Base-by-base conservation (phyloP, 2,113 vertebrate species). In the Antennarius striatus region DNA sequence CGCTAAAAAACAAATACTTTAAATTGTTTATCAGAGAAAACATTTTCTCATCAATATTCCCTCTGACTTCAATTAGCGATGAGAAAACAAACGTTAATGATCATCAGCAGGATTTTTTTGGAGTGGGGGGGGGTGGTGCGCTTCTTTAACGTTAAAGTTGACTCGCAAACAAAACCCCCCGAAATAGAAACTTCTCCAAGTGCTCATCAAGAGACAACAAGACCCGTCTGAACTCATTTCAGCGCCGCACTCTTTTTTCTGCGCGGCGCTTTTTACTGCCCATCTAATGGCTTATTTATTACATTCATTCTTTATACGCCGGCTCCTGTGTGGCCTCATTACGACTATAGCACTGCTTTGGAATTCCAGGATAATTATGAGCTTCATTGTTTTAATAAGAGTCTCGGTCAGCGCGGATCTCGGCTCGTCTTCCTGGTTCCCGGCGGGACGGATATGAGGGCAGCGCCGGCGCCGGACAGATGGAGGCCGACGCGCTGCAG, bases 341-440 rank as follows among this genome's bases (percentile, higher is more conserved):
- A 93, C 80, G 73, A 80, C 86, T 81, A 49, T 42, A 87, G 86
- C 84, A 63, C 90, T 89, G 90, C 90, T 91, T 85, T 90, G 90
- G 90, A 89, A 90, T 89, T 91, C 90, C 90, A 82, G 84, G 85
- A 91, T 93, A 89, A 93, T 93, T 93, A 93, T 81, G 83, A 84
- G 82, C 89, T 91, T 90, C 90, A 89, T 93, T 93, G 91, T 93
- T 93, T 93, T 92, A 91, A 93, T 93, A 92, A 92, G 88, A 92
- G 91, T 81, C 84, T 89, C 85, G 84, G 85, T 88, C 88, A 88
- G 91, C 49, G 79, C 64, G 77, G 83, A 89, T 81, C 88, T 84
- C 79, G 50, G 45, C 45, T 73, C 83, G 52, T 83, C 83, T 86
- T 83, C 80, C 77, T 73, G 9, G 80, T 73, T 90, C 89, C 89